Conservation (phyloP, 2,888 invertebrate species). For the Yponomeuta malinellus region DNA sequence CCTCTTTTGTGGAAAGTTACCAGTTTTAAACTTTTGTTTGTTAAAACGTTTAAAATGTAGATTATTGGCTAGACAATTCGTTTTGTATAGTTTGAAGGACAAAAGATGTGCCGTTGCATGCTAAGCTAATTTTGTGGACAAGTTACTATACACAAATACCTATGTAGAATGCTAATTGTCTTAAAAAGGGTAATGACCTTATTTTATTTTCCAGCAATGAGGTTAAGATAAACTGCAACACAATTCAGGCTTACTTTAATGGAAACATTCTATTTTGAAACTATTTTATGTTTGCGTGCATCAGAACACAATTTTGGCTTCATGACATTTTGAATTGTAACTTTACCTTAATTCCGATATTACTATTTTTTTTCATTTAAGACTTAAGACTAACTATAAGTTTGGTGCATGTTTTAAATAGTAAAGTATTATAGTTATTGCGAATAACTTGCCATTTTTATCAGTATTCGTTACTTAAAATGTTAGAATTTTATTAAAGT, state of each 20-base stretch:
- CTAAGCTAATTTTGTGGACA: not conserved
- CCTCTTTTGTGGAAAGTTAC: not conserved
- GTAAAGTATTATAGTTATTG: slow-evolving; percentile 39
- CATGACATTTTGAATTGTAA: not conserved
- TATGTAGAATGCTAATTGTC: not conserved
- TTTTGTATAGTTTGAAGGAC: not conserved
- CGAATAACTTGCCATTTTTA: slow-evolving; percentile 65
- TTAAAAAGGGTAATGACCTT: slow-evolving; percentile 9
- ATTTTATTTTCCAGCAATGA: not conserved
- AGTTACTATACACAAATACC: not conserved
- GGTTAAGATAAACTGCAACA: not conserved
- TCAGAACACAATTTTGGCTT: not conserved
- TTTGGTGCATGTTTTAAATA: slow-evolving; percentile 9
- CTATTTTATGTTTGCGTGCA: not conserved
- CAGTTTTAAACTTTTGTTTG: slow-evolving; percentile 22
- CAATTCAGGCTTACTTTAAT: slow-evolving; percentile 6
- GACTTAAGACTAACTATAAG: not conserved
- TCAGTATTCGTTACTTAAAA: slow-evolving; percentile 9
- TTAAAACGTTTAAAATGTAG: not conserved
- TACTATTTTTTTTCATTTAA: not conserved
- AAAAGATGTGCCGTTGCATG: slow-evolving; percentile 1
- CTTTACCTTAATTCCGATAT: not conserved
- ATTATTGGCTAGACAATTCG: not conserved
- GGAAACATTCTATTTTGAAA: not conserved
- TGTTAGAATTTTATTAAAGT: not conserved